Percentiles rank a stretch among this genome's conserved stretches.
phyloP scores from a whole-genome alignment of 2,797 vertebrate species.

The Semotilus atromaculatus region DNA sequence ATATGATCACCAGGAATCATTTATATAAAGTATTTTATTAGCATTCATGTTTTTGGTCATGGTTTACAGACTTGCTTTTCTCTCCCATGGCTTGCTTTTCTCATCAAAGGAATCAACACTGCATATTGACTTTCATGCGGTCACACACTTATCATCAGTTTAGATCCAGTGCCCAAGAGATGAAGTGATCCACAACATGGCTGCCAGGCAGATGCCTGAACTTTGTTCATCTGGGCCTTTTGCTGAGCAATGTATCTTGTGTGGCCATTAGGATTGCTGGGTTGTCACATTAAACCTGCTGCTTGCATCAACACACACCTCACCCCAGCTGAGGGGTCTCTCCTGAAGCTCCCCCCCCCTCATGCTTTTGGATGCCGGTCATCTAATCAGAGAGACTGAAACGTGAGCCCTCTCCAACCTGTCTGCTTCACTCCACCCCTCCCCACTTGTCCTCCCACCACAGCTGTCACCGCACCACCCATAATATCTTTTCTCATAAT shows the following conservation, averaged over 20 bases:
- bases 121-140: neutral
- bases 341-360: neutral
- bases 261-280: neutral
- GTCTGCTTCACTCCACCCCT: neutral
- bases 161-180: neutral
- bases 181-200: slow-evolving; percentile 14
- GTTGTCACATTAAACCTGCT: slow-evolving; percentile 30
- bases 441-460: neutral
- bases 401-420: slow-evolving; percentile 35
- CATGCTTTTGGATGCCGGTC: neutral
- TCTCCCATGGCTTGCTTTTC: neutral
- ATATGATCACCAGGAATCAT: neutral
- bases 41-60: neutral
- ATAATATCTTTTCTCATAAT: neutral
- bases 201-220: slow-evolving; percentile 10
- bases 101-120: neutral
- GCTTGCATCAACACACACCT: slow-evolving; percentile 25
- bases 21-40: neutral
- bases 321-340: neutral
- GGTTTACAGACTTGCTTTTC: neutral
- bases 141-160: neutral
- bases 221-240: neutral
- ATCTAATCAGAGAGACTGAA: slow-evolving; percentile 33
- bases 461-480: slow-evolving; percentile 20
- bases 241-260: slow-evolving; percentile 12